Evolutionary conservation across 2,113 vertebrate genomes (phyloP).

Genomic region (Pseudopodoces humilis): DNA sequence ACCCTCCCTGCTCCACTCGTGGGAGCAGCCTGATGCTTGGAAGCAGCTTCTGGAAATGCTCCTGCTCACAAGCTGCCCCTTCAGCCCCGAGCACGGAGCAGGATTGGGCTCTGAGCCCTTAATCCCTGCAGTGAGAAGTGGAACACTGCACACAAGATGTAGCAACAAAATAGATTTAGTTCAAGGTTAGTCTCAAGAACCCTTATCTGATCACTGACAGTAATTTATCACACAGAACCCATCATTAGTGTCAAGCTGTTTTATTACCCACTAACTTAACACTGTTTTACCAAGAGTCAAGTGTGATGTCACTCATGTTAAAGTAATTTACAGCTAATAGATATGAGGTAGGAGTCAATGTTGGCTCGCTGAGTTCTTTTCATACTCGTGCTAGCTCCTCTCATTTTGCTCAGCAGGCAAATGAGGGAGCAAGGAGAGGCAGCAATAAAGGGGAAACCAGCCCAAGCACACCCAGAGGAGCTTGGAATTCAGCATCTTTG

Average conservation of each 20-base stretch:
- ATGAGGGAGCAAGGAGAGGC: not conserved
- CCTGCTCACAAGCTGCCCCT: not conserved
- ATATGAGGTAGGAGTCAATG: conserved; percentile 44
- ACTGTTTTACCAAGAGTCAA: conserved; percentile 71
- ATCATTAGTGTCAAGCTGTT: conserved; percentile 74
- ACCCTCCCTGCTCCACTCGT: not conserved
- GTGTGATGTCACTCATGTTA: conserved; percentile 71
- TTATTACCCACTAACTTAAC: conserved; percentile 71
- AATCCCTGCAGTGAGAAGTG: not conserved
- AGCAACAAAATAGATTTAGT: conserved; percentile 57
- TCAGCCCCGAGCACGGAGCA: fast-evolving
- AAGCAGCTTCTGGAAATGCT: conserved; percentile 32
- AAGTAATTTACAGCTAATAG: conserved; percentile 67
- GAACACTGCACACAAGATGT: conserved; percentile 31
- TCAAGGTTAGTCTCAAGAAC: conserved; percentile 70
- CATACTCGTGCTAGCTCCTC: conserved; percentile 1
- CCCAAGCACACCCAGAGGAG: not conserved
- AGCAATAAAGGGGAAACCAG: not conserved
- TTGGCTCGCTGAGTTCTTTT: conserved; percentile 39
- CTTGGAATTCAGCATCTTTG: not conserved
- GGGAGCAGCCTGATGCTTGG: conserved; percentile 37
- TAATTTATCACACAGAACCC: conserved; percentile 70
- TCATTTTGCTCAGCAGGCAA: conserved; percentile 21
- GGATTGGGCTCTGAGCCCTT: conserved; percentile 40
- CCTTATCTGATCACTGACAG: conserved; percentile 69